Conservation (phyloP, 2,888 invertebrate species). For the Trichogramma dendrolimi region DNA sequence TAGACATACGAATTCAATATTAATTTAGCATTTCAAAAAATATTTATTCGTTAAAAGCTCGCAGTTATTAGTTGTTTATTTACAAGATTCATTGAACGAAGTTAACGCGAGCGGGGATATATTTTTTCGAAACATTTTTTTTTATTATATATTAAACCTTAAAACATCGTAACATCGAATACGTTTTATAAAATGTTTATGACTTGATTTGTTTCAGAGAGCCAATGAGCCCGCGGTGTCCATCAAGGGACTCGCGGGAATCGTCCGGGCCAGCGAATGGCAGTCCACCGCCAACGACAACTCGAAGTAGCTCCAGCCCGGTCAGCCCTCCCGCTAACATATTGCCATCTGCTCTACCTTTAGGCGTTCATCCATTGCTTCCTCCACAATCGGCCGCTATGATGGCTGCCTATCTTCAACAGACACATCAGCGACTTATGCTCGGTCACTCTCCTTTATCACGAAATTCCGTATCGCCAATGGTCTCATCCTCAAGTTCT, state of each 20-base stretch:
- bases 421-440: slow-evolving; percentile 70
- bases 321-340: slow-evolving; percentile 68
- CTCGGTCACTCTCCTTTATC: slow-evolving; percentile 62
- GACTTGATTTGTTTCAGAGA: slow-evolving; percentile 64
- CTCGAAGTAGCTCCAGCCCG: slow-evolving; percentile 55
- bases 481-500: slow-evolving; percentile 68
- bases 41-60: too few species aligned
- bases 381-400: slow-evolving; percentile 75
- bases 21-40: too few species aligned
- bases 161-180: too few species aligned
- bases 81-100: too few species aligned
- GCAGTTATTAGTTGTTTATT: too few species aligned
- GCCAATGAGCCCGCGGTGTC: slow-evolving; percentile 71
- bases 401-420: slow-evolving; percentile 74
- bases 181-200: too few species aligned
- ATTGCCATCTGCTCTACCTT: slow-evolving; percentile 58
- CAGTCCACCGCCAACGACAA: slow-evolving; percentile 63
- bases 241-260: slow-evolving; percentile 72
- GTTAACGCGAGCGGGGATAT: too few species aligned
- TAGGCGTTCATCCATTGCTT: slow-evolving; percentile 63
- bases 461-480: slow-evolving; percentile 63
- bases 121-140: too few species aligned
- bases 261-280: slow-evolving; percentile 65
- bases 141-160: too few species aligned
- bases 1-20: too few species aligned